Evolutionary conservation across 2,888 invertebrate species (phyloP), one percentile per base, ranked within the genome.

Genomic region (Dastarcus helophoroides): DNA sequence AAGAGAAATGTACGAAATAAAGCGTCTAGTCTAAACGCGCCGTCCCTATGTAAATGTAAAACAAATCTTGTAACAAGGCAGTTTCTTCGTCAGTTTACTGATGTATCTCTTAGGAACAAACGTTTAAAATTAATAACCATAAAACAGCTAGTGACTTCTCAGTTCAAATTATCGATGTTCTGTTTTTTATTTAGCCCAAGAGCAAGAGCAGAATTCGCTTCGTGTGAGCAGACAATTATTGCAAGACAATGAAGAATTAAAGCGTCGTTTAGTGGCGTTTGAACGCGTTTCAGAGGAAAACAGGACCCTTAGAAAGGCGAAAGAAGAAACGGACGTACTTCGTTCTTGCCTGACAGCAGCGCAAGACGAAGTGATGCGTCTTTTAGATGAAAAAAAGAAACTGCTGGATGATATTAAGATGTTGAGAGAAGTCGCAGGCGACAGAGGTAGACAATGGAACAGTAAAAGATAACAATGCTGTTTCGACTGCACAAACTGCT

Each of bases 301-400:
- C 50, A 61, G 67, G 48, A 53, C 39, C 53, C 63, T 42, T 54
- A 60, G 41, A 53, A 67, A 29, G 50, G 54, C 52, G 52, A 67
- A 48, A 56, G 76, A 77, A 46, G 77, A 79, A 53, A 66, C 67
- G 2, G 72, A 73, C 38, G 57, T 68, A 8, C 58, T 84, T 4
- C 69, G 69, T 43, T 67, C 67, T 4, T 68, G 68, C 46, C 56
- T 79, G 30, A 69, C 67, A 38, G 71, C 76, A 0, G 81, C 84
- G 1, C 83, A 84, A 54, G 81, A 82, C 44, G 78, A 84, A 37
- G 76, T 83, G 1, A 70, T 72, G 4, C 66, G 68, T 29, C 58
- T 85, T 39, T 51, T 84, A 13, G 75, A 77, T 14, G 85, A 86
- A 50, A 86, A 85, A 49, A 72, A 73, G 43, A 71, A 72, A 26